These are phyloP conservation scores for Drosophila sechellia DNA, from an alignment of 1,140 invertebrate species.

Conservation along the genomic window DNA sequence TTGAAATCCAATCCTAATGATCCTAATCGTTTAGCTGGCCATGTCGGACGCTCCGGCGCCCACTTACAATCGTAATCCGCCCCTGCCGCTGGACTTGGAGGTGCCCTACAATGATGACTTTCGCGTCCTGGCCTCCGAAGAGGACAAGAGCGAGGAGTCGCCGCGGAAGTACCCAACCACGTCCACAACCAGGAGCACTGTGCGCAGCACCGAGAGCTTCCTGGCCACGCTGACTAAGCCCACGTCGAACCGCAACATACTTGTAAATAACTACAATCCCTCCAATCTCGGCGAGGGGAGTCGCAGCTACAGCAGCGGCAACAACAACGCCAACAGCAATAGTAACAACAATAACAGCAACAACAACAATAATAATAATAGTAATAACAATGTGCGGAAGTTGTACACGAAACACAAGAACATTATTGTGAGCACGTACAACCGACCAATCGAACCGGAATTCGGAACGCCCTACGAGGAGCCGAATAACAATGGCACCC, in stretches of 20 bases:
- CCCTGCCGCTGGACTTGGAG: slow-evolving; percentile 87
- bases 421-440: slow-evolving; percentile 83
- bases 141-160: slow-evolving; percentile 60
- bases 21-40: slow-evolving; percentile 59
- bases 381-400: slow-evolving; percentile 70
- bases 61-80: slow-evolving; percentile 86
- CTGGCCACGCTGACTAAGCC: slow-evolving; percentile 71
- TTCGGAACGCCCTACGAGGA: slow-evolving; percentile 73
- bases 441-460: slow-evolving; percentile 73
- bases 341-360: slow-evolving; percentile 56
- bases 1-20: neutral
- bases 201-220: slow-evolving; percentile 72
- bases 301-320: slow-evolving; percentile 66
- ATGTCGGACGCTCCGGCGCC: slow-evolving; percentile 78
- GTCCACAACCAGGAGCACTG: slow-evolving; percentile 53
- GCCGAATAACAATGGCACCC: slow-evolving; percentile 66
- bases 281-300: slow-evolving; percentile 71
- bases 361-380: slow-evolving; percentile 47
- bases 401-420: slow-evolving; percentile 83
- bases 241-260: slow-evolving; percentile 81
- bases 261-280: slow-evolving; percentile 84
- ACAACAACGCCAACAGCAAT: slow-evolving; percentile 34
- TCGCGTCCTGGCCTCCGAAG: slow-evolving; percentile 82
- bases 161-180: slow-evolving; percentile 35
- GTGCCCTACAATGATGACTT: slow-evolving; percentile 87